Percentiles rank a stretch among this genome's conserved stretches.
phyloP scores from a whole-genome alignment of 2,113 vertebrate species.

The Alaudala cheleensis region DNA sequence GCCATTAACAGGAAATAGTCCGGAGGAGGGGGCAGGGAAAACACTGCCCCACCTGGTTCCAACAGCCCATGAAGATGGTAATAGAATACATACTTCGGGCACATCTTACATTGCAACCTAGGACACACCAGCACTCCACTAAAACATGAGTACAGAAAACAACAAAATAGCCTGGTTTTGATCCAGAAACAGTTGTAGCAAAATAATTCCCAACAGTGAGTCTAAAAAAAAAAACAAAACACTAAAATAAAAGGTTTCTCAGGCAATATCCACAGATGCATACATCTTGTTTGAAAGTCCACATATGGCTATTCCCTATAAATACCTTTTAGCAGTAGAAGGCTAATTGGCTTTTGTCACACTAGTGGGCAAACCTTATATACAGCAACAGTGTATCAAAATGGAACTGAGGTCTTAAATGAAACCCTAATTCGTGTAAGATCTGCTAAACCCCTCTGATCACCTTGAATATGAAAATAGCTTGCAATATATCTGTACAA shows the following conservation, averaged over 20 bases:
- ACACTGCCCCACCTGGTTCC: no score
- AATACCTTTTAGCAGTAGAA: not conserved
- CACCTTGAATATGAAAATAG: not conserved
- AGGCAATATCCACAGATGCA: not conserved
- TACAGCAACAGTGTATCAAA: not conserved
- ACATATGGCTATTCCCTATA: not conserved
- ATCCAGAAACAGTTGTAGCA: not conserved
- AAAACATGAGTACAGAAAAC: not conserved
- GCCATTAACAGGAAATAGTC: no score
- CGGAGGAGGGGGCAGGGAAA: no score
- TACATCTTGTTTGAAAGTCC: not conserved
- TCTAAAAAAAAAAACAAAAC: no score
- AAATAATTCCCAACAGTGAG: not conserved
- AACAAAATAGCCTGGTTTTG: not conserved
- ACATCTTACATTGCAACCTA: no score
- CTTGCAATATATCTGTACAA: not conserved
- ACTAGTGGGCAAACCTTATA: accelerated
- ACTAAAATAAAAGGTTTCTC: not conserved
- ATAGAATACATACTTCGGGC: no score
- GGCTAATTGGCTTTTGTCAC: not conserved
- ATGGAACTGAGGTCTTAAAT: not conserved
- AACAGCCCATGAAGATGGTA: no score
- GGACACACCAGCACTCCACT: not conserved
- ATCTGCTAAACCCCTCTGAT: not conserved
- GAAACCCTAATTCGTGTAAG: not conserved